Percentiles rank a stretch among this genome's conserved stretches.
These are phyloP conservation scores for Dicycla oo DNA, from an alignment of 2,888 invertebrate species.

Conservation along the genomic window DNA sequence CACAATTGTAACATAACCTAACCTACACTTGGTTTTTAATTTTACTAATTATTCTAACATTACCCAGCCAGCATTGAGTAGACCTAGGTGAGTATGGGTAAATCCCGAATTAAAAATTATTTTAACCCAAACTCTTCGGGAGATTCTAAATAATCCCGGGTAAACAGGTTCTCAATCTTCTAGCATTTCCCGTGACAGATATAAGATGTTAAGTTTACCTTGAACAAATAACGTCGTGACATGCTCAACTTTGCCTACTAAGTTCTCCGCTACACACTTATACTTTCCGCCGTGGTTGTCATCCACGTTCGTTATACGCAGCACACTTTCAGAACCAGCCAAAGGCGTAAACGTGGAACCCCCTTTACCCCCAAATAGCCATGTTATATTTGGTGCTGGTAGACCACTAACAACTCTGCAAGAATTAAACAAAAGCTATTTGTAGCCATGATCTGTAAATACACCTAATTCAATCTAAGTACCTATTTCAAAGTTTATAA, in stretches of 20 bases:
- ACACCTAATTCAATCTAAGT: background rate
- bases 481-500: background rate
- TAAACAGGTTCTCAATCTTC: too few species aligned
- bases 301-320: constrained; percentile 23
- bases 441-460: background rate
- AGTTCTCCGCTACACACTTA: constrained; percentile 50
- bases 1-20: too few species aligned
- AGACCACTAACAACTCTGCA: constrained; percentile 37
- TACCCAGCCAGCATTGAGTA: too few species aligned
- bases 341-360: constrained; percentile 12
- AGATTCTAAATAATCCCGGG: too few species aligned
- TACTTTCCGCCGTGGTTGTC: constrained; percentile 39
- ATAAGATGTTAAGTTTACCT: constrained; percentile 21
- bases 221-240: constrained; percentile 35
- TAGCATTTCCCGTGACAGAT: too few species aligned
- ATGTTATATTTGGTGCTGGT: constrained; percentile 49
- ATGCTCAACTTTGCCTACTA: constrained; percentile 21
- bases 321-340: constrained; percentile 9
- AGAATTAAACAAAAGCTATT: background rate
- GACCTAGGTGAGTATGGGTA: too few species aligned
- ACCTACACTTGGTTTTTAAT: too few species aligned
- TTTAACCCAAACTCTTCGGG: too few species aligned
- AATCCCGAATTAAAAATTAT: too few species aligned
- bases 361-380: constrained; percentile 33
- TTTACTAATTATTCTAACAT: too few species aligned